phyloP scores from a whole-genome alignment of 2,797 vertebrate species.

The Eutrigla gurnardus region DNA sequence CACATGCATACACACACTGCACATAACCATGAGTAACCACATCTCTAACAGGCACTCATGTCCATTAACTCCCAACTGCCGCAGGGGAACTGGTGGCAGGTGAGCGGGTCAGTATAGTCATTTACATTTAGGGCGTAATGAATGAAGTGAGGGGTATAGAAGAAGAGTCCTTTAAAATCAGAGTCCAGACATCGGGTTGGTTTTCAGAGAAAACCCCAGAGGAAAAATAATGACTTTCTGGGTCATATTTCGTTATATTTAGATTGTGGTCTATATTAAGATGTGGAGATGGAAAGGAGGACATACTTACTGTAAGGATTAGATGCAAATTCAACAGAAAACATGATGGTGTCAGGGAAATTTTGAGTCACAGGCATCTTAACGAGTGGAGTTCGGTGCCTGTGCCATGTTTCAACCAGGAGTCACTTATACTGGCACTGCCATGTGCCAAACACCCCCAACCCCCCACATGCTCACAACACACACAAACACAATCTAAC shows the following conservation, averaged over 20 bases:
- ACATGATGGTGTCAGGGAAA: constrained; percentile 12
- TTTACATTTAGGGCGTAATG: not conserved
- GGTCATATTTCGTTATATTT: constrained; percentile 25
- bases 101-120: constrained; percentile 30
- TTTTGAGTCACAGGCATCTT: constrained; percentile 19
- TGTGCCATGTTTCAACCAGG: constrained; percentile 49
- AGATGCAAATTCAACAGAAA: constrained; percentile 1
- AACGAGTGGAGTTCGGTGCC: constrained; percentile 31
- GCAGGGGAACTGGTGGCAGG: constrained; percentile 24
- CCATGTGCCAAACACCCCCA: constrained; percentile 45
- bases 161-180: constrained; percentile 19
- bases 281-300: not conserved
- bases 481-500: constrained; percentile 75
- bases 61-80: constrained; percentile 49
- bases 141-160: constrained; percentile 30
- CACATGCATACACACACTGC: constrained; percentile 27
- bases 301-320: not conserved
- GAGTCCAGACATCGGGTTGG: constrained; percentile 24
- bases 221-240: constrained; percentile 17
- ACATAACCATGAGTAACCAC: constrained; percentile 24
- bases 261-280: constrained; percentile 12
- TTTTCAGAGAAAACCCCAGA: constrained; percentile 1
- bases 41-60: constrained; percentile 13
- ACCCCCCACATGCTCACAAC: constrained; percentile 40
- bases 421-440: constrained; percentile 48